A percentile compares a stretch with the other conserved stretches of the same genome.
Conservation (phyloP, 2,113 vertebrate genomes). For the Machaerirhynchus nigripectus region DNA sequence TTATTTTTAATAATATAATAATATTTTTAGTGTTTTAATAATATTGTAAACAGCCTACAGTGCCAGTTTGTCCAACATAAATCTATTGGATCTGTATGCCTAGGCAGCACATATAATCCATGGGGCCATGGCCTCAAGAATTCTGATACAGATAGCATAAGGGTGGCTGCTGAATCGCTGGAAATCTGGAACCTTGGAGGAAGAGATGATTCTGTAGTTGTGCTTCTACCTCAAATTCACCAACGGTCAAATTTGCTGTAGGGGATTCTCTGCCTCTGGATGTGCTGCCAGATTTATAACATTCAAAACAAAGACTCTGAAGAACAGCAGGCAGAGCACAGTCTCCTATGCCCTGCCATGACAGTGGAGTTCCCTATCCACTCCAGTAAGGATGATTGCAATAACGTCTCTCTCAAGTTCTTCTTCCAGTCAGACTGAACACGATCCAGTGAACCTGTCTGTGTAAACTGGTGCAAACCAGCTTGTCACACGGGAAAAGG, state of each 20-base stretch:
- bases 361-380: neutral
- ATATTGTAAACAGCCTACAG: neutral
- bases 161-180: neutral
- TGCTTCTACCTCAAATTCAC: neutral
- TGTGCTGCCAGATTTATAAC: neutral
- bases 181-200: neutral
- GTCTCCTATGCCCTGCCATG: neutral
- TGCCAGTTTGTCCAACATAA: neutral
- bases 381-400: neutral
- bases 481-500: accelerated
- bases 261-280: neutral
- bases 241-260: neutral
- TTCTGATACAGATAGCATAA: neutral
- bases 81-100: neutral
- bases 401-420: neutral
- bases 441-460: neutral
- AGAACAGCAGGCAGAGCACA: neutral
- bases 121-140: neutral
- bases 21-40: no score
- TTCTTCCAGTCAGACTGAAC: neutral
- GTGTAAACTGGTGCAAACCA: neutral
- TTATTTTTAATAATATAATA: slow-evolving; percentile 11
- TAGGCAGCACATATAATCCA: neutral
- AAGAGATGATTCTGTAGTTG: neutral
- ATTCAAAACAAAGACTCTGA: neutral